Percentiles rank a stretch among this genome's conserved stretches.
These are phyloP conservation scores for Hyperoplus lanceolatus DNA, from an alignment of 2,797 vertebrate genomes.

Conservation along the genomic window DNA sequence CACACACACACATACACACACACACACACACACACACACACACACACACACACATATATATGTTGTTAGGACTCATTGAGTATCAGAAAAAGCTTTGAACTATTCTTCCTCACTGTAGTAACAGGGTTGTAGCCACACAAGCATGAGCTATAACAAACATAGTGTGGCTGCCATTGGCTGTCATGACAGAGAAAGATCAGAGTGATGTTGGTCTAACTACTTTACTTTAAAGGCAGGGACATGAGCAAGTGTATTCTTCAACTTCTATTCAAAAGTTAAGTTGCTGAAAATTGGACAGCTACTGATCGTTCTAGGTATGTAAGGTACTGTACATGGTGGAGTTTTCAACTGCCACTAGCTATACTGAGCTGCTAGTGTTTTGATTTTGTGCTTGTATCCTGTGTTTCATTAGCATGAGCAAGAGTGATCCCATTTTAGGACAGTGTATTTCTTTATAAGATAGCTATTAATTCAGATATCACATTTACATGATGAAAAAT, in stretches of 20 bases:
- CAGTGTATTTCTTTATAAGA: not conserved
- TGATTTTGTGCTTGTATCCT: not conserved
- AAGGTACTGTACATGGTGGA: no score
- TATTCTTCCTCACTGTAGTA: not conserved
- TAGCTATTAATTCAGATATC: not conserved
- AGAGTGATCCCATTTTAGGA: not conserved
- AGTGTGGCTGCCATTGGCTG: not conserved
- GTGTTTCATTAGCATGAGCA: not conserved
- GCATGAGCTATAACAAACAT: not conserved
- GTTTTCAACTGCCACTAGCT: not conserved
- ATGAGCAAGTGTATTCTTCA: not conserved
- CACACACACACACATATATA: constrained; percentile 52
- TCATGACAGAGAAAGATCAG: not conserved
- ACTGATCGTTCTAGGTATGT: not conserved
- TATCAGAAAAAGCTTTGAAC: constrained; percentile 58
- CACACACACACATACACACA: constrained; percentile 37
- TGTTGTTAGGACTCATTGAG: constrained; percentile 40
- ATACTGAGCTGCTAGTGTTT: not conserved
- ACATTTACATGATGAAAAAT: no score
- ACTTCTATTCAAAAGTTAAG: not conserved
- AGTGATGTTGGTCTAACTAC: not conserved
- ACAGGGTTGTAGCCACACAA: not conserved
- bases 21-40: constrained; percentile 41
- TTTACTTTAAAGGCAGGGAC: not conserved
- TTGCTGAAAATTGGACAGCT: not conserved